Base-by-base conservation (phyloP, 2,888 invertebrate genomes). In the Drosophila siamana region DNA sequence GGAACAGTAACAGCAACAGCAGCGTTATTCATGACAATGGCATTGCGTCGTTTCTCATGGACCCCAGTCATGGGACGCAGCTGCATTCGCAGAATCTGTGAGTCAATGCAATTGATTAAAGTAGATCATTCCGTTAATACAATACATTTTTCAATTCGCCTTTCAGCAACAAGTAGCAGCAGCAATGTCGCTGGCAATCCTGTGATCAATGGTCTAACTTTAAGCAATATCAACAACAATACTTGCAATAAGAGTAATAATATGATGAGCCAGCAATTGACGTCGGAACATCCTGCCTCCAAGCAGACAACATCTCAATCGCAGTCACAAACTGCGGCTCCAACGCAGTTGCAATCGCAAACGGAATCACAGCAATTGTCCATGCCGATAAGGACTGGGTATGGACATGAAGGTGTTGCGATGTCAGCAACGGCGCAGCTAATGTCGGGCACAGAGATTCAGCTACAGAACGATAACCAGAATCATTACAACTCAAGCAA, bases 201-300 rank as follows among this genome's bases (percentile, higher is more conserved):
- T 77, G 78, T 88, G 73, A 90, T 90, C 75, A 90, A 90, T 71
- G 90, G 90, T 80, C 89, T 90, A 82, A 90, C 90, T 69, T 78
- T 90, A 81, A 90, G 83, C 87, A 90, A 88, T 80, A 90, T 85
- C 47, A 86, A 75, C 51, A 83, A 86, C 30, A 72, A 76, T 13
- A 73, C 60, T 15, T 64, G 46, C 52, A 83, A 60, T 71, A 86
- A 62, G 28, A 62, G 59, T 60, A 81, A 65, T 41, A 75, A 62
- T 48, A 38, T 56, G 13, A 59, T 76, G 48, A 50, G 59, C 44
- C 90, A 82, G 60, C 88, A 80, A 56, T 44, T 81, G 46, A 50
- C 75, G 28, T 50, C 69, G 46, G 69, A 74, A 38, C 75, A 76
- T 56, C 33, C 60, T 9, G 26, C 26, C n/a, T 57, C 40, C 26